A percentile compares a stretch with the other conserved stretches of the same genome.
Conservation (phyloP, 1,140 invertebrate genomes). For the Caenorhabditis latens region DNA sequence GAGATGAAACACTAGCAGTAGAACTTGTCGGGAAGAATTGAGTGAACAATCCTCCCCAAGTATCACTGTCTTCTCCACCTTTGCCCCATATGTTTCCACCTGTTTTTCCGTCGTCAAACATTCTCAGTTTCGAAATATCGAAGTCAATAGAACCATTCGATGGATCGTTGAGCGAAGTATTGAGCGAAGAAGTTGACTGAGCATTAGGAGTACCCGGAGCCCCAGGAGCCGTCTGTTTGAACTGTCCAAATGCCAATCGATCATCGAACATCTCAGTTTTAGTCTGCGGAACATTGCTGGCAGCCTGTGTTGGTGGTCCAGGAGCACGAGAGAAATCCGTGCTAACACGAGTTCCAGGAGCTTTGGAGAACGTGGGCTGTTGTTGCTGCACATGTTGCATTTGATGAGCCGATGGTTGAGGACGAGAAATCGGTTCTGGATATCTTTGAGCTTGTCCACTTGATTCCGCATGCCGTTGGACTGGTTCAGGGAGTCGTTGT, state of each 20-base stretch:
- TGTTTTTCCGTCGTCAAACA: neutral
- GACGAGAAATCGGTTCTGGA: conserved; percentile 6
- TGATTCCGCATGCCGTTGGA: neutral
- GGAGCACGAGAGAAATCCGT: conserved; percentile 28
- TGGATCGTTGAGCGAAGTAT: neutral
- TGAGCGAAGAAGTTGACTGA: neutral
- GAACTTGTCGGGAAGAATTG: neutral
- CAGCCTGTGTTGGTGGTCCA: neutral
- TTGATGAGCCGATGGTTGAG: neutral
- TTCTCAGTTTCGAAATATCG: conserved; percentile 3
- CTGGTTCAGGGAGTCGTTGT: neutral
- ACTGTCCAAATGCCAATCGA: neutral
- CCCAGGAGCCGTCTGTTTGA: neutral
- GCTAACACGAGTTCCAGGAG: neutral
- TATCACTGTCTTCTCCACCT: neutral
- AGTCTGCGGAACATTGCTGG: neutral
- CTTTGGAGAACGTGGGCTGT: conserved; percentile 6
- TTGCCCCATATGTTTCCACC: neutral
- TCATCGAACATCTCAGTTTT: conserved; percentile 6
- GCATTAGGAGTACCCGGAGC: neutral
- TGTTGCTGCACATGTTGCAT: neutral
- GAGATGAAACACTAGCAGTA: neutral
- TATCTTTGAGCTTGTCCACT: neutral
- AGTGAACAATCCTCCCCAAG: conserved; percentile 26
- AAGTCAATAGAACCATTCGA: conserved; percentile 2